Evolutionary conservation across 2,113 vertebrate genomes (phyloP).

Genomic region (Platysteira castanea): DNA sequence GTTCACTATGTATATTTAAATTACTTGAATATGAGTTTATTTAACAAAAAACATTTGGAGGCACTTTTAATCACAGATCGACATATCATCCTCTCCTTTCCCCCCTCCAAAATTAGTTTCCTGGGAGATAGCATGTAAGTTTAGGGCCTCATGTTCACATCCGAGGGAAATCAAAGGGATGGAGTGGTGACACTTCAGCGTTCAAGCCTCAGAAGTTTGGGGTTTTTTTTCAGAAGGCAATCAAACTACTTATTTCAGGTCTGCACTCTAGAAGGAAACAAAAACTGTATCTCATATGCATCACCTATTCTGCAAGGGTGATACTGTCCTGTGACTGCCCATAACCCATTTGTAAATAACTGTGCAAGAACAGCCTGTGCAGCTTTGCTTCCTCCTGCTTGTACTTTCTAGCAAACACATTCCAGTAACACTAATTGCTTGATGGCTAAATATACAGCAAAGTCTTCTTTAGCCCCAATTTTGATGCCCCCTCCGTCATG

Average conservation of each 20-base stretch:
- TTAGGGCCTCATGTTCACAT: not conserved
- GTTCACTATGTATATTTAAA: not conserved
- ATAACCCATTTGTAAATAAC: not conserved
- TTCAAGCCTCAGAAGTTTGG: not conserved
- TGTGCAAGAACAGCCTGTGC: not conserved
- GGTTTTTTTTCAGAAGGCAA: not conserved
- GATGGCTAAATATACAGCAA: not conserved
- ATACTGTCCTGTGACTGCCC: not conserved
- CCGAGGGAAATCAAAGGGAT: not conserved
- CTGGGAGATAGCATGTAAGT: rapidly evolving
- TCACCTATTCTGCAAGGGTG: not conserved
- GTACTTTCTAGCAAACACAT: not conserved
- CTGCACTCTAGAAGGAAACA: not conserved
- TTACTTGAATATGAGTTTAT: not conserved
- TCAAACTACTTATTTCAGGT: not conserved
- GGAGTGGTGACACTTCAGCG: not conserved
- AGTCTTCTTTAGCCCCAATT: not conserved
- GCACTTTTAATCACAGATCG: not conserved
- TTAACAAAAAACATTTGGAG: not conserved
- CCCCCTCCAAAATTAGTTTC: not conserved
- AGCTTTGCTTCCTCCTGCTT: not conserved
- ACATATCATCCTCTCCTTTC: not conserved
- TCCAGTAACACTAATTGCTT: not conserved
- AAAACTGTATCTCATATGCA: not conserved
- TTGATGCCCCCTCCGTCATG: not conserved